Base-by-base conservation (phyloP, 2,797 vertebrate species). In the Pseudopleuronectes americanus region DNA sequence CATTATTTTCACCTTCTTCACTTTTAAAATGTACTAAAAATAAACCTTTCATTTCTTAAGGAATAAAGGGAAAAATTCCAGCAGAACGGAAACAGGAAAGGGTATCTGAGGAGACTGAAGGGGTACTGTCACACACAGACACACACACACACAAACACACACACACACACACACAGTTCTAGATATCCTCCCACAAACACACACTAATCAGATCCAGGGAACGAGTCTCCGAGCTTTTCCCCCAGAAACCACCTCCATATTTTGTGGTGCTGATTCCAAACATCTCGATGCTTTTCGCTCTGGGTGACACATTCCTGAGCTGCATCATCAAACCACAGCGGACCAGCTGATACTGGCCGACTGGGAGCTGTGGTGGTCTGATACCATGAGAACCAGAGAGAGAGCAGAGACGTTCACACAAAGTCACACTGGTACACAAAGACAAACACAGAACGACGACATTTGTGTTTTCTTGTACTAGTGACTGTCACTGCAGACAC, bases 171-270 rank as follows among this genome's bases (percentile, higher is more conserved):
- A 80, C 23, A 64, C 28, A n/a, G 24, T 2, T 24, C 24, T 24
- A 24, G 24, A 24, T 24, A 24, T 24, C 24, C 24, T 24, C 24
- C 2, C 51, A 64, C 36, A 6, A 13, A 24, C 16, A 80, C 84
- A 77, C 10, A 70, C 79, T 92, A 89, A 90, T 92, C 64, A 77
- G 62, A 88, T 77, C 79, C 90, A 89, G 84, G 72, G 48, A 1
- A 41, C 0, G 43, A 65, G 71, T 68, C 63, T 28, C 74, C 8
- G 12, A 81, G 58, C 62, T 47, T 75, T 79, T 58, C 71, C 70
- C 73, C 76, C 84, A 87, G 64, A 90, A 88, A 87, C 86, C 85
- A 36, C 54, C 78, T 79, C 69, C 80, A 79, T 80, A 86, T 83
- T 89, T 84, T 85, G 83, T 84, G 81, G 87, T 54, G 1, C 60